Conservation (phyloP, 2,888 invertebrate genomes). For the Netelia virgata region DNA sequence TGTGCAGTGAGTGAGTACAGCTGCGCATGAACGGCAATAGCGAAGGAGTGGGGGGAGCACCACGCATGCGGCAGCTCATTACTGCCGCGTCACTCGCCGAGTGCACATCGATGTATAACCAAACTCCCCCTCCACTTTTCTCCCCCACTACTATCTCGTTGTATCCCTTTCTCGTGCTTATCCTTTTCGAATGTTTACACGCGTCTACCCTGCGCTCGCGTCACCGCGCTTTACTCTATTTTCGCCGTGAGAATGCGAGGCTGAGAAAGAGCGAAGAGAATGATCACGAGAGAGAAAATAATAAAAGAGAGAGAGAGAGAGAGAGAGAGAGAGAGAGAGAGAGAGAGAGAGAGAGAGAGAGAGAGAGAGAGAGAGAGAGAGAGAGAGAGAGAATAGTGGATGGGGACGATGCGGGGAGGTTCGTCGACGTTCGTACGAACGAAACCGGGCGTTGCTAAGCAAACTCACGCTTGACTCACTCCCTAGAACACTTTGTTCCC, state of each 20-base stretch:
- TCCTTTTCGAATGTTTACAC: constrained; percentile 1
- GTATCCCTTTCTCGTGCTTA: constrained; percentile 21
- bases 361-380: background rate
- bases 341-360: background rate
- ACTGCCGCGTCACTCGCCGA: constrained; percentile 29
- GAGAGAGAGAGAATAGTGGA: background rate
- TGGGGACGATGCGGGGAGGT: background rate
- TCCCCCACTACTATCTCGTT: background rate
- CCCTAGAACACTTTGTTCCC: background rate
- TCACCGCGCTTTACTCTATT: constrained; percentile 25
- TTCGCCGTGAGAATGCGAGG: constrained; percentile 21
- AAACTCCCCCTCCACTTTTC: constrained; percentile 7
- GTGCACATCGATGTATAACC: constrained; percentile 47
- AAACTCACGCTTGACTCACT: constrained; percentile 68
- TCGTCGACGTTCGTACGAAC: constrained; percentile 36
- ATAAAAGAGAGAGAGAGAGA: background rate
- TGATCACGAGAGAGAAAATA: background rate
- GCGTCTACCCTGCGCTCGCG: background rate
- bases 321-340: background rate
- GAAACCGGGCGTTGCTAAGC: constrained; percentile 69
- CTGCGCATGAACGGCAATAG: constrained; percentile 51
- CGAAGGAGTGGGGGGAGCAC: constrained; percentile 63
- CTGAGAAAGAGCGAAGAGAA: background rate
- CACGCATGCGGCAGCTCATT: background rate
- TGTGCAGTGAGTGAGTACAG: constrained; percentile 63